Evolutionary conservation across 2,797 vertebrate genomes (phyloP), one percentile per base, ranked within the genome.

Genomic region (Miichthys miiuy): DNA sequence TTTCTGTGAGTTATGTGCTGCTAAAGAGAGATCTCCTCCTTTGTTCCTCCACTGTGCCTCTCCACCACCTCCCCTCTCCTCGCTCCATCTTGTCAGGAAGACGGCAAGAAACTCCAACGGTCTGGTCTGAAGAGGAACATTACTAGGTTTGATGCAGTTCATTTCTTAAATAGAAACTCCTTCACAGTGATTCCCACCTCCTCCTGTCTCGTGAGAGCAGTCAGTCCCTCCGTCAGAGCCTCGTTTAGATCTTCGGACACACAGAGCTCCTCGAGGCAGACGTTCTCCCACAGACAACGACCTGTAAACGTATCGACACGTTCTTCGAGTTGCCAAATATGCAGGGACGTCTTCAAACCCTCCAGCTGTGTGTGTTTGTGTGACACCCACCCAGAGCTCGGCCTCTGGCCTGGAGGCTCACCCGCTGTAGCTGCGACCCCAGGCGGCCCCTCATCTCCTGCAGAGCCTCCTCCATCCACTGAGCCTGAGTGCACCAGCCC

Each of bases 391-490:
- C 95, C 67, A 96, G 90, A 54, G 89, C 90, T n/a, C 94, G 92
- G 8, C 91, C 87, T 72, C 92, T 83, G 63, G 88, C 91, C 81
- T 93, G 90, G 21, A 91, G 86, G 82, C 93, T 81, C 60, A 95
- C n/a, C 17, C 89, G 81, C 77, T 84, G 87, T 20, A 96, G 89
- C 76, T 91, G 85, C 5, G 90, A 88, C 52, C 80, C 87, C 62
- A 96, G 65, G 8, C 81, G 68, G 67, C 79, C 87, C 87, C 95
- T 93, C 77, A 96, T 85, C 9, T 79, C 83, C 73, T 38, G 77
- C 77, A 97, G 85, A 44, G 87, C 81, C 61, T 96, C 96, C 87
- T 97, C 96, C 91, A 96, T 91, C 84, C 94, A 91, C 61, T 94
- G 87, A 0, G 94, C 94, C 87, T 96, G 90, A 72, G 84, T 87